These are phyloP conservation scores for Syrmaticus mikado DNA, from an alignment of 2,113 vertebrate species.

Conservation along the genomic window DNA sequence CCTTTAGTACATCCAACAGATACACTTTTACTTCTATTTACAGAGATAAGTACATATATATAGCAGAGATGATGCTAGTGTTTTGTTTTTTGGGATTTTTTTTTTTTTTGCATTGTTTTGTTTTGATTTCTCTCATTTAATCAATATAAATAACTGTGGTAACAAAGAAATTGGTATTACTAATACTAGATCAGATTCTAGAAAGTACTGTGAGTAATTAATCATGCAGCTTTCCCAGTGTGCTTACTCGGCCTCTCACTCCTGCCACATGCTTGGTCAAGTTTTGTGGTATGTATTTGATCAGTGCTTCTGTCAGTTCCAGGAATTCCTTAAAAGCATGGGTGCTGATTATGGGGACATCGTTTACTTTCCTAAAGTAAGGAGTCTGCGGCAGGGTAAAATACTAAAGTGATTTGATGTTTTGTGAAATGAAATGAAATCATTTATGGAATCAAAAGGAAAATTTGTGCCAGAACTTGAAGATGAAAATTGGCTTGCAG, in stretches of 20 bases:
- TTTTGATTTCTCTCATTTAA: not conserved
- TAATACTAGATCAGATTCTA: not conserved
- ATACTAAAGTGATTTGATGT: too few relatives aligned
- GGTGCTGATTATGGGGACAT: too few relatives aligned
- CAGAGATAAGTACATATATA: not conserved
- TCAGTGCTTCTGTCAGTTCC: not conserved
- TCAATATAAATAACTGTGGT: not conserved
- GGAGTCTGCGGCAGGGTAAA: too few relatives aligned
- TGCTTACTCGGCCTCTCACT: too few relatives aligned
- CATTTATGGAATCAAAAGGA: too few relatives aligned
- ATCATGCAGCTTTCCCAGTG: not conserved
- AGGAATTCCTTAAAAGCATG: not conserved
- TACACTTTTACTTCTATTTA: not conserved
- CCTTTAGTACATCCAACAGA: not conserved
- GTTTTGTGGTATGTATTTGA: not conserved
- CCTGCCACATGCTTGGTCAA: too few relatives aligned
- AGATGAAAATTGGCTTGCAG: too few relatives aligned
- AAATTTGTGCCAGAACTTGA: too few relatives aligned
- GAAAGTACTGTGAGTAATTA: not conserved
- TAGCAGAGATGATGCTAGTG: not conserved
- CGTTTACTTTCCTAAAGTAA: too few relatives aligned
- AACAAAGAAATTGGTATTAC: not conserved
- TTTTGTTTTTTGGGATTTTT: not conserved
- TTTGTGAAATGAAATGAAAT: too few relatives aligned
- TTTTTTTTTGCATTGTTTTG: not conserved